These are phyloP conservation scores for Haliaeetus leucogaster DNA, from an alignment of 2,113 vertebrate genomes.

Conservation along the genomic window DNA sequence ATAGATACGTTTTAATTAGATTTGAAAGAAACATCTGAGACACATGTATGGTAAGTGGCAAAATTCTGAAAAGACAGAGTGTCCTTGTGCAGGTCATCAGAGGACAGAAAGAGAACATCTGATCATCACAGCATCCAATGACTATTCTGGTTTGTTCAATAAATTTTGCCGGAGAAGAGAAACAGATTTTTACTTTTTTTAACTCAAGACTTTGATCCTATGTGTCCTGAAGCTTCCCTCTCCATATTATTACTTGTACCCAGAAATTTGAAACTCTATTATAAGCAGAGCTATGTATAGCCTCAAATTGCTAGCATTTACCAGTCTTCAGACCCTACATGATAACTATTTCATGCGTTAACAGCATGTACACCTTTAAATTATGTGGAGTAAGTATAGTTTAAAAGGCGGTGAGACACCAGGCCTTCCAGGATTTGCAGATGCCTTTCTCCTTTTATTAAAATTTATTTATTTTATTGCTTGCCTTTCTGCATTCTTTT, in stretches of 20 bases:
- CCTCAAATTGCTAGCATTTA: accelerated
- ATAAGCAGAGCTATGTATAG: neutral
- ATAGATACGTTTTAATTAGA: neutral
- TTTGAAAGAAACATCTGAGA: neutral
- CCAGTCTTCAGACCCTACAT: neutral
- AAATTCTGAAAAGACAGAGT: neutral
- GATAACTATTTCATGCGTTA: neutral
- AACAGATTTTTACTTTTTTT: neutral
- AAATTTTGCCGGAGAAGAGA: neutral
- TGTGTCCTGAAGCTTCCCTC: neutral
- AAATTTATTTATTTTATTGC: neutral
- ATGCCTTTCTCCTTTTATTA: neutral
- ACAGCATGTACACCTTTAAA: neutral
- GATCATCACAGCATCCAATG: neutral
- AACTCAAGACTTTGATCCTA: neutral
- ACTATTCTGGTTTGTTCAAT: neutral
- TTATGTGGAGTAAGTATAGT: neutral
- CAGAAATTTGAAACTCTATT: neutral
- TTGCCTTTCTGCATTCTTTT: neutral
- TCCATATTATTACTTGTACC: neutral
- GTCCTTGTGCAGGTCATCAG: neutral
- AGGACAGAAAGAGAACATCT: neutral
- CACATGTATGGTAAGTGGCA: neutral
- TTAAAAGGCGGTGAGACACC: neutral
- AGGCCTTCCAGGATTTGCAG: neutral